Base-by-base conservation (phyloP, 2,797 vertebrate species). In the Rallus crepitans region DNA sequence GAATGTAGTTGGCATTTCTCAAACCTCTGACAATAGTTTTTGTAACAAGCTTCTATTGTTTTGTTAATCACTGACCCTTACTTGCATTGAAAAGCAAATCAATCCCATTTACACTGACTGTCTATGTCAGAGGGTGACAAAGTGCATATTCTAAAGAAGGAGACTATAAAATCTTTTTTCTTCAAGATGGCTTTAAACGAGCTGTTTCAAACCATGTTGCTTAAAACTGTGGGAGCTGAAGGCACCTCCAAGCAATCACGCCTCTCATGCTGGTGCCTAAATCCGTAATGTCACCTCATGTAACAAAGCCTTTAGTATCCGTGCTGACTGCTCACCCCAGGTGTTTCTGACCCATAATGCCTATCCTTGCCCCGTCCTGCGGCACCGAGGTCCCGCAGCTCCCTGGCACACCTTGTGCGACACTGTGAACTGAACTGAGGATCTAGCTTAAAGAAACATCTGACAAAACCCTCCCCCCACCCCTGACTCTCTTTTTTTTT, bases 391-490 rank as follows among this genome's bases (percentile, higher is more conserved):
- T n/a, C 17, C 39, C 30, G 12, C 9, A 61, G 14, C 20, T 75
- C 42, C 47, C 28, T 61, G 69, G 31, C 14, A 57, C 12, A 35
- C 30, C 93, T 88, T 42, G 24, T 14, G 25, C 3, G 17, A 50
- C 59, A 72, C 16, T 45, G 15, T n/a, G 64, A 92, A 68, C 52
- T 88, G n/a, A 86, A 53, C 18, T 12, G 30, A 65, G 59, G 63
- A 88, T 92, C 83, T 82, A 70, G 65, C 86, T 95, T 92, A 92
- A 73, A 56, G 37, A 61, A 84, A 90, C 94, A 84, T 65, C 95
- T 96, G 95, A 56, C 77, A 72, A 87, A 82, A 11, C 69, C 72
- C 55, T 60, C 20, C 73, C 61, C 72, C 53, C 31, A 66, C 12
- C 0, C 33, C 13, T 12, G 50, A 48, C 40, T 37, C 17, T 11